Evolutionary conservation across 1,140 invertebrate genomes (phyloP).

Genomic region (Physella acuta): DNA sequence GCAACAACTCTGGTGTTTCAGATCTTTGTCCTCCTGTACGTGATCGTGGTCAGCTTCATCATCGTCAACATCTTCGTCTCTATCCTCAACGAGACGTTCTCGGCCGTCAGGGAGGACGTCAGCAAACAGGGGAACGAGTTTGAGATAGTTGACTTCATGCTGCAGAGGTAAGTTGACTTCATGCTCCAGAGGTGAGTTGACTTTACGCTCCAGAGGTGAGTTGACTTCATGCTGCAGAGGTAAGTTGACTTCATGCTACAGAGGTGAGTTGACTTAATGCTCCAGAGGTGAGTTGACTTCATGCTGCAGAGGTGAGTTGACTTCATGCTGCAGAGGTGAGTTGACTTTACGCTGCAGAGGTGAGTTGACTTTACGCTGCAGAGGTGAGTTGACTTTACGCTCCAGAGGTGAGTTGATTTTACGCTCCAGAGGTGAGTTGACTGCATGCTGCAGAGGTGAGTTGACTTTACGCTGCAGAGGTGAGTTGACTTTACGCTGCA

Average conservation of each 20-base stretch:
- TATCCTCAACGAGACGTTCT: conserved; percentile 65
- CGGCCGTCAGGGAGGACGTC: conserved; percentile 64
- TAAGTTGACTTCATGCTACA: conserved; percentile 65
- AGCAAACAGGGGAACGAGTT: conserved; percentile 67
- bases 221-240: too few relatives aligned
- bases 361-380: neutral
- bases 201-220: too few relatives aligned
- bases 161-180: conserved; percentile 38
- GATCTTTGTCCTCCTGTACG: conserved; percentile 64
- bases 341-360: conserved; percentile 64
- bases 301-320: too few relatives aligned
- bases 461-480: neutral
- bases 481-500: too few relatives aligned
- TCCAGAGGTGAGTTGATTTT: too few relatives aligned
- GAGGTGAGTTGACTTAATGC: conserved; percentile 27
- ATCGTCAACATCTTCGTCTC: conserved; percentile 67
- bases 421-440: too few relatives aligned
- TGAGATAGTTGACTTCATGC: conserved; percentile 68
- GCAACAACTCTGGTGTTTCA: conserved; percentile 31
- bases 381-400: too few relatives aligned
- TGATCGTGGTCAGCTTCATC: conserved; percentile 63
- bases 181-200: neutral
- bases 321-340: too few relatives aligned
- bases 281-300: too few relatives aligned
- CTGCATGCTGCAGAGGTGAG: conserved; percentile 61